A percentile compares a stretch with the other conserved stretches of the same genome.
Evolutionary conservation across 2,888 invertebrate species (phyloP).

Genomic region (Allolobophora icterica): DNA sequence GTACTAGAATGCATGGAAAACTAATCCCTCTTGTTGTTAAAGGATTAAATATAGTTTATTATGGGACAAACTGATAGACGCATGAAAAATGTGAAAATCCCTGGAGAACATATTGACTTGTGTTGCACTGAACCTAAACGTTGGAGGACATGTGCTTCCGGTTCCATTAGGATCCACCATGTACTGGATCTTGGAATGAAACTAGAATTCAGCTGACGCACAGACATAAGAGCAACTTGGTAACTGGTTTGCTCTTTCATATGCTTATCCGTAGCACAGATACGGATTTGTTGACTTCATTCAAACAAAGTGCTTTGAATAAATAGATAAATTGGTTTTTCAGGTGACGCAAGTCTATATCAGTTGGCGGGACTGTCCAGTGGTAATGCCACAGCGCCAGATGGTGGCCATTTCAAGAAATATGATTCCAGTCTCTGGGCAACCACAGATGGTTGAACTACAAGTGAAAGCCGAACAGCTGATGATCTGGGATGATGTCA

Average conservation of each 20-base stretch:
- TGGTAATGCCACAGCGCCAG: conserved; percentile 51
- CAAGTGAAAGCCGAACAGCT: conserved; percentile 49
- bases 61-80: neutral
- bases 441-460: conserved; percentile 45
- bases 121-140: neutral
- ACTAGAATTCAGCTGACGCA: neutral
- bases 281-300: neutral
- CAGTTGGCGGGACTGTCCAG: conserved; percentile 52
- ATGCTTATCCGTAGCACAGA: neutral
- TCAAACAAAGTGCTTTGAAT: neutral
- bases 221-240: neutral
- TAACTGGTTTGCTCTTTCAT: neutral
- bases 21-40: too few relatives aligned
- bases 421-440: neutral
- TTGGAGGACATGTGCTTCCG: neutral
- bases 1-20: too few relatives aligned
- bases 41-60: too few relatives aligned
- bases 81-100: neutral
- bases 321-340: neutral
- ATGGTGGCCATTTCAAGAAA: conserved; percentile 52
- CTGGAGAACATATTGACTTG: too few relatives aligned
- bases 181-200: neutral
- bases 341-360: conserved; percentile 60
- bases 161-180: neutral
- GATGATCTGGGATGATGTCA: conserved; percentile 53